A percentile compares a stretch with the other conserved stretches of the same genome.
These are phyloP conservation scores for Blastomussa wellsi DNA, from an alignment of 92 coral and sea anemone genomes.

Conservation along the genomic window DNA sequence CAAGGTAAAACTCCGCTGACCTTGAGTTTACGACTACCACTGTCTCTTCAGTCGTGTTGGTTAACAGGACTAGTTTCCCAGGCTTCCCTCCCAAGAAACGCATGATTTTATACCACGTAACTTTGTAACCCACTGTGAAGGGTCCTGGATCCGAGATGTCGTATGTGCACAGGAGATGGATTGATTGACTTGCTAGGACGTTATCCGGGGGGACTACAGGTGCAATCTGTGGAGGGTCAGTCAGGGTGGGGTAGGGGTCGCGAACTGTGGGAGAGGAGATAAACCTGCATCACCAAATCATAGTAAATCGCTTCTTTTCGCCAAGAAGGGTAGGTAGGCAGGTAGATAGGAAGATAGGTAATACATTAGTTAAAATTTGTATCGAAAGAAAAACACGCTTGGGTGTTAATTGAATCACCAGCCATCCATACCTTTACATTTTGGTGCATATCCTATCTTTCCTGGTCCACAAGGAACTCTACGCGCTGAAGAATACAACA, in stretches of 20 bases:
- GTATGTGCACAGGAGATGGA: conserved; percentile 64
- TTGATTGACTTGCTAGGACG: conserved; percentile 54
- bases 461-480: conserved; percentile 84
- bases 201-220: conserved; percentile 60
- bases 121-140: conserved; percentile 41
- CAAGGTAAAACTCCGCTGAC: conserved; percentile 67
- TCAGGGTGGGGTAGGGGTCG: conserved; percentile 59
- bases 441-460: conserved; percentile 90
- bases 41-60: conserved; percentile 50
- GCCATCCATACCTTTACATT: conserved; percentile 72
- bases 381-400: too few relatives aligned
- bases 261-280: conserved; percentile 52
- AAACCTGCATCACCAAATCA: neutral
- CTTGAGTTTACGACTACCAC: conserved; percentile 43
- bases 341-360: too few relatives aligned
- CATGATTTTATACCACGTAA: conserved; percentile 80
- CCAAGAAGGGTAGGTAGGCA: too few relatives aligned
- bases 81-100: conserved; percentile 72
- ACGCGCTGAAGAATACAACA: conserved; percentile 51
- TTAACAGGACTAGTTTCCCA: conserved; percentile 62
- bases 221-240: conserved; percentile 47
- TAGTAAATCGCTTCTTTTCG: neutral
- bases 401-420: neutral
- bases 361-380: too few relatives aligned
- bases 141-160: conserved; percentile 54